A percentile compares a stretch with the other conserved stretches of the same genome.
Evolutionary conservation across 2,113 vertebrate genomes (phyloP).

Genomic region (Petromus typicus): DNA sequence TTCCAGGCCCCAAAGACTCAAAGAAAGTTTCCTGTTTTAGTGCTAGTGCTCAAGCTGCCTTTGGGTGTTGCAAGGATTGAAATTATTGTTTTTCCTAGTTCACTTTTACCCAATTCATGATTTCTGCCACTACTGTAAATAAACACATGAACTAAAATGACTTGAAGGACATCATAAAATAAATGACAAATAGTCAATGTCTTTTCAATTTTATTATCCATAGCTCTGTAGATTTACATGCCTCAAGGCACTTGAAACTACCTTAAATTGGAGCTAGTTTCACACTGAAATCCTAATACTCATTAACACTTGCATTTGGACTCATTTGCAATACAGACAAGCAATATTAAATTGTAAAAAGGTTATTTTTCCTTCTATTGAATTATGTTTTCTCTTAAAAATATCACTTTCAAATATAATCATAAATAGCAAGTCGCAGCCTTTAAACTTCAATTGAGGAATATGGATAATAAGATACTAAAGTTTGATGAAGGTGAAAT

Average conservation of each 20-base stretch:
- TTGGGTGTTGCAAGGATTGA: neutral
- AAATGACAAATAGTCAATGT: neutral
- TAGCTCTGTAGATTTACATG: neutral
- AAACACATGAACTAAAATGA: neutral
- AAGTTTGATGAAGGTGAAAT: conserved; percentile 32
- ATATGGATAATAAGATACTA: conserved; percentile 60
- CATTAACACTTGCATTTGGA: neutral
- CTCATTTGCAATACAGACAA: neutral
- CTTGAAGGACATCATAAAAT: neutral
- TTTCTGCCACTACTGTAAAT: neutral
- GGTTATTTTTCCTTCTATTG: neutral
- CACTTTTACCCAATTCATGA: neutral
- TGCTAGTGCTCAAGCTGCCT: neutral
- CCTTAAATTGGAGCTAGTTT: neutral
- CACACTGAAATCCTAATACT: neutral
- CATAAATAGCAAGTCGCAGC: conserved; percentile 31
- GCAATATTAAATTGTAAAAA: conserved; percentile 39
- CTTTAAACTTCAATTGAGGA: conserved; percentile 69
- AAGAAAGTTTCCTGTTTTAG: neutral
- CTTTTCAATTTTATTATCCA: neutral
- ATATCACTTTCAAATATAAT: conserved; percentile 7
- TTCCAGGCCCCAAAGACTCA: neutral
- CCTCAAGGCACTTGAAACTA: neutral
- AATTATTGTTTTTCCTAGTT: neutral
- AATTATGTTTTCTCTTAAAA: neutral